phyloP scores from a whole-genome alignment of 2,888 invertebrate species.

The Celastrina argiolus region DNA sequence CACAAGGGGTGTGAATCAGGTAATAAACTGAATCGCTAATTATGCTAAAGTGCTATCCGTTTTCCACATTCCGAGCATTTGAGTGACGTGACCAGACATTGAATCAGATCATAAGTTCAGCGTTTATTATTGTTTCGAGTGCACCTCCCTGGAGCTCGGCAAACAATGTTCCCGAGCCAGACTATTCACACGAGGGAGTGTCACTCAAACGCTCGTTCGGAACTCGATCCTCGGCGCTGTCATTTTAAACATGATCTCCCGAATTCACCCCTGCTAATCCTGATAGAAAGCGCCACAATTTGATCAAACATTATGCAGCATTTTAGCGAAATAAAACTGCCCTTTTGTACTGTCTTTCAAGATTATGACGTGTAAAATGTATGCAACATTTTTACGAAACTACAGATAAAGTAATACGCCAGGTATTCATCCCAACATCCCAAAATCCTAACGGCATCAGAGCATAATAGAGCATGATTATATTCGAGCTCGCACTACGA shows the following conservation, averaged over 20 bases:
- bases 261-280: constrained; percentile 37
- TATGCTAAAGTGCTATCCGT: not conserved
- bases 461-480: not conserved
- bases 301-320: not conserved
- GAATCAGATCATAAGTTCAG: constrained; percentile 20
- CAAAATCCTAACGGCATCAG: not conserved
- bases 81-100: constrained; percentile 8
- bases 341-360: constrained; percentile 9
- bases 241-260: constrained; percentile 51
- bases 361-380: not conserved
- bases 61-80: constrained; percentile 12
- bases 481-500: not conserved
- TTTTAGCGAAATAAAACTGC: constrained; percentile 6
- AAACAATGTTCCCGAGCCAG: constrained; percentile 52
- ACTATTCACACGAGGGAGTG: constrained; percentile 60
- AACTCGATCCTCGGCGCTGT: constrained; percentile 59
- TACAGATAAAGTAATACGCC: not conserved
- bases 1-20: not conserved
- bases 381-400: not conserved
- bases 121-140: constrained; percentile 13
- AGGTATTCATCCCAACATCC: not conserved
- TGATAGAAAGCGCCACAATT: constrained; percentile 34
- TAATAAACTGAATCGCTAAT: not conserved
- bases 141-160: constrained; percentile 30
- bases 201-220: constrained; percentile 65